A percentile compares a stretch with the other conserved stretches of the same genome.
Conservation (phyloP, 1,140 invertebrate species). For the Magallana angulata region DNA sequence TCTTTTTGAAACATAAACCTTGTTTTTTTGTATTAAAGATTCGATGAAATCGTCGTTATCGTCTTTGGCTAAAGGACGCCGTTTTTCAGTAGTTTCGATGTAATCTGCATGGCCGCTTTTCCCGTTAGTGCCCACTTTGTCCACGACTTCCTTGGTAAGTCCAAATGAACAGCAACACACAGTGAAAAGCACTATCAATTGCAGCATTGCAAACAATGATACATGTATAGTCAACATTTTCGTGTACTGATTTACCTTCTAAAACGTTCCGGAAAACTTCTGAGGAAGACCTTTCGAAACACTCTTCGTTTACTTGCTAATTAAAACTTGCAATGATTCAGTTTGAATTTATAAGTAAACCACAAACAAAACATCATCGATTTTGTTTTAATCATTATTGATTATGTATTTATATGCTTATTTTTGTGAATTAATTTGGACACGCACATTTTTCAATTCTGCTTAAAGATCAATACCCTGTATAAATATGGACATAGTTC, state of each 20-base stretch:
- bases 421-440: conserved; percentile 16
- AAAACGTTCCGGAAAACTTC: too few species aligned
- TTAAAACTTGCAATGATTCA: background rate
- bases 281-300: too few species aligned
- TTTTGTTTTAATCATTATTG: background rate
- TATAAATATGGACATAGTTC: background rate
- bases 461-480: background rate
- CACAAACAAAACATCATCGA: background rate
- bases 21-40: background rate
- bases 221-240: too few species aligned
- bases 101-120: background rate
- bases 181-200: too few species aligned
- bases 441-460: conserved; percentile 9
- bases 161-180: too few species aligned
- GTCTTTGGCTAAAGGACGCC: too few species aligned
- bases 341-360: background rate
- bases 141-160: too few species aligned
- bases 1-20: background rate
- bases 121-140: background rate
- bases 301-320: background rate
- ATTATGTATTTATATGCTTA: background rate
- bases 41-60: too few species aligned
- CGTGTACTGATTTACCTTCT: too few species aligned
- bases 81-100: background rate
- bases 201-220: too few species aligned